These are phyloP conservation scores for Bradysia coprophila DNA, from an alignment of 1,140 invertebrate species.

Conservation along the genomic window DNA sequence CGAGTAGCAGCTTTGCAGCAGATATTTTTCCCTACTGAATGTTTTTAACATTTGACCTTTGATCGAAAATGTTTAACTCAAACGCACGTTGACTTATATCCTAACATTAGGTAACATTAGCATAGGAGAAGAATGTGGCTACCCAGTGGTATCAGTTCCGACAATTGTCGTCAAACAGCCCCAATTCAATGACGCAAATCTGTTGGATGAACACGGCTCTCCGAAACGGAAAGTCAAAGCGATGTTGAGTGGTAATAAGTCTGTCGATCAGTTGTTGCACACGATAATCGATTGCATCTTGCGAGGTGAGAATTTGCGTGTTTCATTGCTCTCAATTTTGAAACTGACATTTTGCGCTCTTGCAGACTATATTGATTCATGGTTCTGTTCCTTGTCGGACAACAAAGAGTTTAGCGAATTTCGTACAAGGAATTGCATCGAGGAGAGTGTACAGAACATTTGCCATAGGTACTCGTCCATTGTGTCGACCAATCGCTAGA, in stretches of 20 bases:
- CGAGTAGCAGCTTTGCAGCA: no score
- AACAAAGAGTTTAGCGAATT: constrained; percentile 27
- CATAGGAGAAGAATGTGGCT: neutral
- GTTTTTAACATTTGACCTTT: neutral
- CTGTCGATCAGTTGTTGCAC: constrained; percentile 3
- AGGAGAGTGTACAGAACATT: constrained; percentile 32
- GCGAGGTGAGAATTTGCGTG: constrained; percentile 45
- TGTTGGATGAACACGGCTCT: constrained; percentile 4
- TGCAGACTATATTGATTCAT: constrained; percentile 61
- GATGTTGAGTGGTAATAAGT: constrained; percentile 3
- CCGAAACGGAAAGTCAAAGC: constrained; percentile 1
- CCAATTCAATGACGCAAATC: neutral
- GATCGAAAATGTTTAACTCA: neutral
- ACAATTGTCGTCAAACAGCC: neutral
- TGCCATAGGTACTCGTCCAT: constrained; percentile 17
- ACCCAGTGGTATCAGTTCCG: neutral
- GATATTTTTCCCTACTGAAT: no score
- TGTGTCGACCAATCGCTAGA: no score
- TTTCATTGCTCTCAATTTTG: no score
- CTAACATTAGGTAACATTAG: neutral
- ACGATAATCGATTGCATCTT: constrained; percentile 46
- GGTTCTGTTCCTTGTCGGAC: constrained; percentile 39
- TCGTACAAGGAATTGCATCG: constrained; percentile 22
- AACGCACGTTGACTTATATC: neutral
- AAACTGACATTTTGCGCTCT: no score